Evolutionary conservation across 2,888 invertebrate species (phyloP).

Genomic region (Dasypogon diadema): DNA sequence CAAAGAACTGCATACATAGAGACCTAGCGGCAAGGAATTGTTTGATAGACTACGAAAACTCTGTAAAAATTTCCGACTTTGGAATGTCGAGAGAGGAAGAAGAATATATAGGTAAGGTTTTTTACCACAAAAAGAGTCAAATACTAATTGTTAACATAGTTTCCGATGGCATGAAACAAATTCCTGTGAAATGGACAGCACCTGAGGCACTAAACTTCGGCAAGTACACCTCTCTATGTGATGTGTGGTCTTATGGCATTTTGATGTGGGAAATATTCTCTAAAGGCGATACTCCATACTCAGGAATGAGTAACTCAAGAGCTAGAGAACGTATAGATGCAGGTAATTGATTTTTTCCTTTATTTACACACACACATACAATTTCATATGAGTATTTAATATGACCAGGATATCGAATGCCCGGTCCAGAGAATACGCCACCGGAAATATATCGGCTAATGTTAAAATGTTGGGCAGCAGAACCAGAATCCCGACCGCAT

Average conservation of each 20-base stretch:
- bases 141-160: constrained; percentile 69
- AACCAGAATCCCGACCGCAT: constrained; percentile 90
- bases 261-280: constrained; percentile 98
- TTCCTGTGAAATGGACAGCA: constrained; percentile 98
- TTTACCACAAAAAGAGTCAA: background rate
- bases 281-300: constrained; percentile 92
- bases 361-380: background rate
- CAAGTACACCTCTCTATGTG: constrained; percentile 95
- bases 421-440: constrained; percentile 88
- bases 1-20: constrained; percentile 95
- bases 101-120: constrained; percentile 79
- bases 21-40: constrained; percentile 97
- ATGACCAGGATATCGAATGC: constrained; percentile 88
- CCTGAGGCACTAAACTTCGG: constrained; percentile 97
- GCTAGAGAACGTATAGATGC: constrained; percentile 94
- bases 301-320: constrained; percentile 92
- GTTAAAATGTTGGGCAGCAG: constrained; percentile 94
- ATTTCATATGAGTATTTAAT: background rate
- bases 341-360: constrained; percentile 72
- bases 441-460: constrained; percentile 91
- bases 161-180: constrained; percentile 98
- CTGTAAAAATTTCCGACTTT: constrained; percentile 97
- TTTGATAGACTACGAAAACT: constrained; percentile 79
- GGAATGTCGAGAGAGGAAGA: constrained; percentile 98
- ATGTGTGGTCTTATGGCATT: constrained; percentile 98